phyloP scores from a whole-genome alignment of 2,113 vertebrate species.

The Hirundichthys speculiger region DNA sequence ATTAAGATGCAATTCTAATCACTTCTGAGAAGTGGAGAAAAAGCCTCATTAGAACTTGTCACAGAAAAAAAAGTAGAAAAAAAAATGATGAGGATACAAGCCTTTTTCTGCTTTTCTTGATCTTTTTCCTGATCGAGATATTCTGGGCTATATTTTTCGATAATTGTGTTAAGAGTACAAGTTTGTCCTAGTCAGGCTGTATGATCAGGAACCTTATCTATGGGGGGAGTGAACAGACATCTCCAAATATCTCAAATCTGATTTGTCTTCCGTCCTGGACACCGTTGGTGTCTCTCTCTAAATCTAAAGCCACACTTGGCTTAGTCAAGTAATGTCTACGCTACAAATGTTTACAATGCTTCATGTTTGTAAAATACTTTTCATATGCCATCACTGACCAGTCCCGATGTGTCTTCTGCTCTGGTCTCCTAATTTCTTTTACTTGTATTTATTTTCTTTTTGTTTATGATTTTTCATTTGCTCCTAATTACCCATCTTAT shows the following conservation, averaged over 20 bases:
- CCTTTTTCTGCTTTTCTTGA: slow-evolving; percentile 62
- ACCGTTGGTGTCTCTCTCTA: slow-evolving; percentile 74
- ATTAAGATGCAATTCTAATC: slow-evolving; percentile 78
- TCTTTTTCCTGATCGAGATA: slow-evolving; percentile 65
- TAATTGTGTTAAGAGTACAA: slow-evolving; percentile 60
- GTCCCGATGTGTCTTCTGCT: slow-evolving; percentile 62
- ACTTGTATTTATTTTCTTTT: slow-evolving; percentile 79
- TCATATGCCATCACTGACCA: slow-evolving; percentile 73
- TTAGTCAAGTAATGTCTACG: slow-evolving; percentile 68
- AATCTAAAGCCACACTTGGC: slow-evolving; percentile 70
- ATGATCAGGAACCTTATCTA: slow-evolving; percentile 51
- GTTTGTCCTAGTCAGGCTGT: slow-evolving; percentile 55
- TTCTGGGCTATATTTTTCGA: slow-evolving; percentile 66
- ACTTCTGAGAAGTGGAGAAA: slow-evolving; percentile 84
- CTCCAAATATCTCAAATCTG: slow-evolving; percentile 66
- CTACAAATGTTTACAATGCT: slow-evolving; percentile 82
- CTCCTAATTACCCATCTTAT: slow-evolving; percentile 74
- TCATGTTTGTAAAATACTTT: slow-evolving; percentile 76
- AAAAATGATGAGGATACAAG: slow-evolving; percentile 43
- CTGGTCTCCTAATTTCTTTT: slow-evolving; percentile 75
- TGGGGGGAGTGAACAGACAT: slow-evolving; percentile 55
- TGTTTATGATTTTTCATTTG: slow-evolving; percentile 53
- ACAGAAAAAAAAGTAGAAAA: slow-evolving; percentile 23
- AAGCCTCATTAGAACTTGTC: slow-evolving; percentile 63
- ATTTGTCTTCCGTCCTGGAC: slow-evolving; percentile 85